Evolutionary conservation across 2,113 vertebrate species (phyloP).

Genomic region (Jaculus jaculus): DNA sequence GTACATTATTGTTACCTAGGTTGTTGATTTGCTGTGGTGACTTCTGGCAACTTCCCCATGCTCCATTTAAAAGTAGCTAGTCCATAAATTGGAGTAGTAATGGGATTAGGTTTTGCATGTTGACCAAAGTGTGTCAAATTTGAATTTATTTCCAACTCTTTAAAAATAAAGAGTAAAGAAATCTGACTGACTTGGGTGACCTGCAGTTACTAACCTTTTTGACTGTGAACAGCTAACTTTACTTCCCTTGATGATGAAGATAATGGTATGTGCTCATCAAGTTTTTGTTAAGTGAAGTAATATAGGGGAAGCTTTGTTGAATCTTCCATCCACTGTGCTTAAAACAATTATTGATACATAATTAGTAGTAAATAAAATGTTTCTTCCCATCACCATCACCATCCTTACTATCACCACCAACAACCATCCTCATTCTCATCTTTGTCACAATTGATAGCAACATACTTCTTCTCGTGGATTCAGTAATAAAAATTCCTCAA

Average conservation of each 20-base stretch:
- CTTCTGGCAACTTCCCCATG: not conserved
- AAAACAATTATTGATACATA: not conserved
- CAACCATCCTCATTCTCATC: not conserved
- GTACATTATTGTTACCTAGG: not conserved
- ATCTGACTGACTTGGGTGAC: not conserved
- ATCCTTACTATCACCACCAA: no score
- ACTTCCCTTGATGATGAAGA: not conserved
- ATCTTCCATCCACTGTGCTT: not conserved
- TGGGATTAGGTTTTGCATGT: not conserved
- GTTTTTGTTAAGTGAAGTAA: not conserved
- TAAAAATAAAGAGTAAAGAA: not conserved
- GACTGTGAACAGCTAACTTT: accelerated
- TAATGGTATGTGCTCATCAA: accelerated
- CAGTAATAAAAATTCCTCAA: not conserved
- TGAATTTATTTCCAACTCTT: not conserved
- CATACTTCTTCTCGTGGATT: not conserved
- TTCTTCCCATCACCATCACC: not conserved
- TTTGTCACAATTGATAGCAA: accelerated
- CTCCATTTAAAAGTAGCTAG: not conserved
- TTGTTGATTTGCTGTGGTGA: not conserved
- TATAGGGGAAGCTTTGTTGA: not conserved
- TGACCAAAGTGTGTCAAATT: not conserved
- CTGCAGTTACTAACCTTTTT: not conserved
- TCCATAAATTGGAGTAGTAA: not conserved
- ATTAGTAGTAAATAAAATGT: not conserved